Percentiles rank a stretch among this genome's conserved stretches.
These are phyloP conservation scores for Chalcosyrphus nemorum DNA, from an alignment of 2,888 invertebrate genomes.

Conservation along the genomic window DNA sequence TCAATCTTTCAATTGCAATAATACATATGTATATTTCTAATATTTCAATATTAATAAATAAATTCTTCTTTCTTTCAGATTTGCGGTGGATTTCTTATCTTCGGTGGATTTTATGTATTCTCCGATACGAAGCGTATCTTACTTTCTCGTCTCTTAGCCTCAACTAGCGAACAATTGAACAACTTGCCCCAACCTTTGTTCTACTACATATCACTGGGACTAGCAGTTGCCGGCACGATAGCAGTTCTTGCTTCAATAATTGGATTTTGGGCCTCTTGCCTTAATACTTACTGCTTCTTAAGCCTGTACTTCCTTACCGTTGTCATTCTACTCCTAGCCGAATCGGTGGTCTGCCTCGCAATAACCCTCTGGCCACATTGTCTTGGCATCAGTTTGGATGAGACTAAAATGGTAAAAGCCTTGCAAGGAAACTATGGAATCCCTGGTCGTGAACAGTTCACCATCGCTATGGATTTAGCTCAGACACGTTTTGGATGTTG, in stretches of 20 bases:
- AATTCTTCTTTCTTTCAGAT: slow-evolving; percentile 83
- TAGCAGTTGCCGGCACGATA: slow-evolving; percentile 87
- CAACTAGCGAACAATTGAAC: slow-evolving; percentile 83
- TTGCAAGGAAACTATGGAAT: slow-evolving; percentile 90
- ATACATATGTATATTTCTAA: too few species aligned
- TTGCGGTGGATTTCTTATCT: slow-evolving; percentile 88
- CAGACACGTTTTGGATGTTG: slow-evolving; percentile 90
- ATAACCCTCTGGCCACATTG: slow-evolving; percentile 91
- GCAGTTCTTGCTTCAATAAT: slow-evolving; percentile 87
- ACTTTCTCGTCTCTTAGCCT: slow-evolving; percentile 87
- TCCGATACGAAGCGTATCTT: slow-evolving; percentile 88
- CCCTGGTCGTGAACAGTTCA: slow-evolving; percentile 87
- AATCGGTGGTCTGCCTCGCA: slow-evolving; percentile 87
- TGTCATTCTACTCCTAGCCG: slow-evolving; percentile 86
- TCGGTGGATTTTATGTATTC: slow-evolving; percentile 88
- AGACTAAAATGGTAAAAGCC: slow-evolving; percentile 87
- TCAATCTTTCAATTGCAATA: too few species aligned
- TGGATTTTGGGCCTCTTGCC: slow-evolving; percentile 92
- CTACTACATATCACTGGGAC: slow-evolving; percentile 88
- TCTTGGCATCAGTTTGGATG: slow-evolving; percentile 87
- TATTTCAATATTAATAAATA: too few species aligned
- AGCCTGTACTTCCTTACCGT: slow-evolving; percentile 89
- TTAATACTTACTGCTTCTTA: slow-evolving; percentile 89
- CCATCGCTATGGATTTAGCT: slow-evolving; percentile 90
- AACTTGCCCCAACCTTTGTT: slow-evolving; percentile 88